These are phyloP conservation scores for Pristiophorus japonicus DNA, from an alignment of 2,113 vertebrate genomes.

Conservation along the genomic window DNA sequence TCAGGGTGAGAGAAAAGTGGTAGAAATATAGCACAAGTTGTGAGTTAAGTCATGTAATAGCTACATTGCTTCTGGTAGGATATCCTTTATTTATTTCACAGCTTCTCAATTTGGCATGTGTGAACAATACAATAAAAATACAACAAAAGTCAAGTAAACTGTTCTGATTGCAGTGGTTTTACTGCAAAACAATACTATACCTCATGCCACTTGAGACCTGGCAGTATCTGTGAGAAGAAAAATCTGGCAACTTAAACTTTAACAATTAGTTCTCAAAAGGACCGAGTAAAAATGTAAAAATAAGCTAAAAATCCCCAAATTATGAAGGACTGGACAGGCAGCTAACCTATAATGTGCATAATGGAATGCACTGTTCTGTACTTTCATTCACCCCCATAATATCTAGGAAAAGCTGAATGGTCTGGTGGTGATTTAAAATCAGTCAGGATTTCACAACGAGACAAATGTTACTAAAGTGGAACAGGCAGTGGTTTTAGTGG, in stretches of 20 bases:
- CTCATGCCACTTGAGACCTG: background rate
- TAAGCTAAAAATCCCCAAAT: background rate
- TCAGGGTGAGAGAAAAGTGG: background rate
- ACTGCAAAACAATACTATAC: background rate
- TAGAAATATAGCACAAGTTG: background rate
- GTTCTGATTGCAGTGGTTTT: background rate
- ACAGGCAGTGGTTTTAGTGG: background rate
- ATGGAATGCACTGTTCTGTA: background rate
- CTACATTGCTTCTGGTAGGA: background rate
- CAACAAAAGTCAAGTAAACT: conserved; percentile 7
- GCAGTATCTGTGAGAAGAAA: background rate
- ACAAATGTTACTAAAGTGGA: conserved; percentile 18
- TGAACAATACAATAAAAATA: background rate
- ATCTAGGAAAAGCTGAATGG: background rate
- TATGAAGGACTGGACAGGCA: background rate
- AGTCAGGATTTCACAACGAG: background rate
- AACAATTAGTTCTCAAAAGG: background rate
- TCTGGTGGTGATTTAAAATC: conserved; percentile 11
- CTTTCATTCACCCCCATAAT: background rate
- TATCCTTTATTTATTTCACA: background rate
- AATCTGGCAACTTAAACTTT: conserved; percentile 8
- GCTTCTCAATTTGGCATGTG: too few relatives aligned
- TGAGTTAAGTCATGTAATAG: background rate
- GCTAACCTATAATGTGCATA: background rate
- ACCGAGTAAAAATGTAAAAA: background rate